Conservation (phyloP, 2,888 invertebrate genomes). For the Chloroclystis v-ata region DNA sequence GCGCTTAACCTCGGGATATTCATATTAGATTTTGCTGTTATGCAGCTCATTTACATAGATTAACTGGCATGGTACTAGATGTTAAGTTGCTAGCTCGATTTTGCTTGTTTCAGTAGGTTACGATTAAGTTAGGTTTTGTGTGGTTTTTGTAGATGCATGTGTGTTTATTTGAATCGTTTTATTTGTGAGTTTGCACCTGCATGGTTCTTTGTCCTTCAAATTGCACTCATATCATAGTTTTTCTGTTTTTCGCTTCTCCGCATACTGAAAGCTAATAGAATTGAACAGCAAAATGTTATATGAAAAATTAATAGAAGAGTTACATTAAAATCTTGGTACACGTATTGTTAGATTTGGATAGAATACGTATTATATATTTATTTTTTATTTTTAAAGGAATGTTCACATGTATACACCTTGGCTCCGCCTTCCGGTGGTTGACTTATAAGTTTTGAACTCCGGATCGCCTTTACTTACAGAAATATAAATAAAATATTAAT, state of each 20-base stretch:
- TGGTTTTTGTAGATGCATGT: slow-evolving; percentile 23
- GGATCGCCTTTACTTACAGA: not conserved
- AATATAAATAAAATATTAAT: not conserved
- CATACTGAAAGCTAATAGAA: slow-evolving; percentile 51
- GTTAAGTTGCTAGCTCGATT: slow-evolving; percentile 34
- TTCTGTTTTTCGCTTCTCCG: slow-evolving; percentile 55
- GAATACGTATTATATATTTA: slow-evolving; percentile 43
- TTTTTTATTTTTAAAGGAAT: slow-evolving; percentile 62
- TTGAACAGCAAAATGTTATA: slow-evolving; percentile 54
- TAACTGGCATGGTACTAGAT: slow-evolving; percentile 37
- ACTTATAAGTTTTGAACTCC: slow-evolving; percentile 45
- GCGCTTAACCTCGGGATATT: slow-evolving; percentile 30
- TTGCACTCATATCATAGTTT: slow-evolving; percentile 72
- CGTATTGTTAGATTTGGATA: slow-evolving; percentile 46
- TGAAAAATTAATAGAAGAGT: slow-evolving; percentile 36
- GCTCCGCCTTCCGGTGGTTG: slow-evolving; percentile 38
- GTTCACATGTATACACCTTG: slow-evolving; percentile 63
- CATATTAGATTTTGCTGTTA: slow-evolving; percentile 59
- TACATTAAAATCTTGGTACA: slow-evolving; percentile 56
- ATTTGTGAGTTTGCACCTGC: slow-evolving; percentile 44
- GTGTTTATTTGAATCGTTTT: slow-evolving; percentile 28
- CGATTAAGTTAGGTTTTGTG: slow-evolving; percentile 20
- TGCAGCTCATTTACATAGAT: slow-evolving; percentile 41
- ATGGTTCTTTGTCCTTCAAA: slow-evolving; percentile 68
- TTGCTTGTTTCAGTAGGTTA: slow-evolving; percentile 21